Conservation (phyloP, 2,113 vertebrate species). For the Sander lucioperca region DNA sequence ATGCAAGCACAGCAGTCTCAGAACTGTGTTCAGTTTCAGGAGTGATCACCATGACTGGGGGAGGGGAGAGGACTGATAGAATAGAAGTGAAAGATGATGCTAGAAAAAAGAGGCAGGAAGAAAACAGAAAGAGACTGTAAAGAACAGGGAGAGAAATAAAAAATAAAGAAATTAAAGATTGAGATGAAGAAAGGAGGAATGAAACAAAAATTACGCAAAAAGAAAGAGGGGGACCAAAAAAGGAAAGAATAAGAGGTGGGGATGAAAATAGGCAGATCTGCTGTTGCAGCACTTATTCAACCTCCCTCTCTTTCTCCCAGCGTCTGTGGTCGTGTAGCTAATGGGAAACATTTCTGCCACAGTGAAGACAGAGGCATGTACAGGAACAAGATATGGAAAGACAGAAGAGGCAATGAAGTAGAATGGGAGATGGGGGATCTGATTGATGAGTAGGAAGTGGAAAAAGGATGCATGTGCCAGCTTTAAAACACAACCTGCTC, state of each 20-base stretch:
- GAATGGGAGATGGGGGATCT: constrained; percentile 60
- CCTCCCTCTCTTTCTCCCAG: constrained; percentile 70
- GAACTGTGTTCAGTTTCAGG: constrained; percentile 42
- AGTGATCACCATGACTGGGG: constrained; percentile 30
- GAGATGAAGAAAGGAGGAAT: constrained; percentile 24
- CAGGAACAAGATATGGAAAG: constrained; percentile 75
- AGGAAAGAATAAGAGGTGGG: constrained; percentile 49
- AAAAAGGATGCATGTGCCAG: constrained; percentile 62
- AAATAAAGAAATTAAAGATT: background rate
- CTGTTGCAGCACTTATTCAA: constrained; percentile 79
- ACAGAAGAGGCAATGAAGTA: constrained; percentile 62
- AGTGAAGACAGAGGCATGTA: constrained; percentile 67
- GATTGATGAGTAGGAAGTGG: constrained; percentile 65
- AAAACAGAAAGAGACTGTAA: constrained; percentile 6
- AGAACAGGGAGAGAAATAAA: background rate
- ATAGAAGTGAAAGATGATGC: constrained; percentile 21
- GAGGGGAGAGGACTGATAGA: constrained; percentile 2
- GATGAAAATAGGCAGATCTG: constrained; percentile 71
- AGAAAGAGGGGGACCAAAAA: constrained; percentile 18
- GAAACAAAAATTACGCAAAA: constrained; percentile 29
- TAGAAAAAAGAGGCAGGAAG: constrained; percentile 16
- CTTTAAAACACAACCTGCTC: constrained; percentile 58
- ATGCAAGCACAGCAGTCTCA: constrained; percentile 28
- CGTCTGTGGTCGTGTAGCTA: constrained; percentile 85
- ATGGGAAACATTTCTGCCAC: constrained; percentile 86